Conservation (phyloP, 1,140 invertebrate species). For the Drosophila trapezifrons region DNA sequence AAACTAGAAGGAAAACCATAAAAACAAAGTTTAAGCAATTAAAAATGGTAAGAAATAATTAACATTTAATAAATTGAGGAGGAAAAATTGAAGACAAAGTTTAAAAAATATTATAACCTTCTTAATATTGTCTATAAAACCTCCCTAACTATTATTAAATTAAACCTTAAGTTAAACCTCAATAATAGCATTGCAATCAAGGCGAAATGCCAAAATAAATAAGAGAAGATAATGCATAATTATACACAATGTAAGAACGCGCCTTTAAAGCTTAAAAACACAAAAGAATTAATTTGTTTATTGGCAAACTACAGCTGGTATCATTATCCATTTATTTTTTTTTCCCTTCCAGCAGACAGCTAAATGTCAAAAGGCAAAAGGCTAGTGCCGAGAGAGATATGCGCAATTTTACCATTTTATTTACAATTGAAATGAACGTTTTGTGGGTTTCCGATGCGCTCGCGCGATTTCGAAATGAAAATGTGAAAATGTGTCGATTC, state of each 20-base stretch:
- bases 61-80: too few relatives aligned
- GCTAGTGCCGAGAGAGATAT: constrained; percentile 5
- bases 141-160: neutral
- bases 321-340: constrained; percentile 11
- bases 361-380: constrained; percentile 47
- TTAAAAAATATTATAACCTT: too few relatives aligned
- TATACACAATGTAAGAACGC: neutral
- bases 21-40: too few relatives aligned
- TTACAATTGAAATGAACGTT: constrained; percentile 40
- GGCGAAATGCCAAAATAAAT: neutral
- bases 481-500: constrained; percentile 13
- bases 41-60: too few relatives aligned
- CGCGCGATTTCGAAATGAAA: constrained; percentile 38
- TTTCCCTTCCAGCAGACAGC: constrained; percentile 6
- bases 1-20: too few relatives aligned
- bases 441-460: constrained; percentile 42
- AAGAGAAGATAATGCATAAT: neutral
- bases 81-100: too few relatives aligned
- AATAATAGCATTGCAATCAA: neutral
- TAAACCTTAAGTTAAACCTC: neutral
- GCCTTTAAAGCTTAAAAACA: neutral
- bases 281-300: constrained; percentile 13
- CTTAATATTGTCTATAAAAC: too few relatives aligned
- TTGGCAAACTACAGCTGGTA: constrained; percentile 14
- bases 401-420: constrained; percentile 21